Evolutionary conservation across 2,888 invertebrate species (phyloP).

Genomic region (Monopis laevigella): DNA sequence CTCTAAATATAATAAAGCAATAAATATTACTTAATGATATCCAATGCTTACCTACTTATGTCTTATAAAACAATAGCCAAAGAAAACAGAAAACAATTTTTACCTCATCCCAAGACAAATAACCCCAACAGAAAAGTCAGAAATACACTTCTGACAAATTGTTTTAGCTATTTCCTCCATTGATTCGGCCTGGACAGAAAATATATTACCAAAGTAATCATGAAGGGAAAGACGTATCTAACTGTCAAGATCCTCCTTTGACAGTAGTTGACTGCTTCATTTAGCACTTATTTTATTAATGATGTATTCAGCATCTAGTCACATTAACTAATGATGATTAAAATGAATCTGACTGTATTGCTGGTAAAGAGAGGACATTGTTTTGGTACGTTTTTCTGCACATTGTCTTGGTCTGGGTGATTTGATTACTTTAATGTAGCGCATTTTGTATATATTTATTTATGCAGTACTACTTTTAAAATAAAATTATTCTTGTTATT

Average conservation of each 20-base stretch:
- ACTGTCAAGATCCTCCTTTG: slow-evolving; percentile 29
- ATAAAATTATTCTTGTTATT: too few species aligned
- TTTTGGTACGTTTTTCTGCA: too few species aligned
- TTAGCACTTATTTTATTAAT: slow-evolving; percentile 53
- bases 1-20: too few species aligned
- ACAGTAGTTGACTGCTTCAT: slow-evolving; percentile 35
- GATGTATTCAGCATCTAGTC: slow-evolving; percentile 21
- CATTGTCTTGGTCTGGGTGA: too few species aligned
- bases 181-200: slow-evolving; percentile 40
- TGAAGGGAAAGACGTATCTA: slow-evolving; percentile 37
- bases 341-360: too few species aligned
- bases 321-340: slow-evolving; percentile 8
- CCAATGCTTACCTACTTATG: too few species aligned
- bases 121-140: slow-evolving; percentile 5
- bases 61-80: too few species aligned
- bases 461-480: too few species aligned
- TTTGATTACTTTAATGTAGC: too few species aligned
- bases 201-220: slow-evolving; percentile 45
- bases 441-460: too few species aligned
- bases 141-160: slow-evolving; percentile 44
- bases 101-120: background rate
- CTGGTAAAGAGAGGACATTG: too few species aligned
- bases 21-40: too few species aligned
- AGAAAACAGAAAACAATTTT: background rate
- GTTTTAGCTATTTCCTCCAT: slow-evolving; percentile 45